Percentiles rank a stretch among this genome's conserved stretches.
These are phyloP conservation scores for Xestia c-nigrum DNA, from an alignment of 2,888 invertebrate species.

Conservation along the genomic window DNA sequence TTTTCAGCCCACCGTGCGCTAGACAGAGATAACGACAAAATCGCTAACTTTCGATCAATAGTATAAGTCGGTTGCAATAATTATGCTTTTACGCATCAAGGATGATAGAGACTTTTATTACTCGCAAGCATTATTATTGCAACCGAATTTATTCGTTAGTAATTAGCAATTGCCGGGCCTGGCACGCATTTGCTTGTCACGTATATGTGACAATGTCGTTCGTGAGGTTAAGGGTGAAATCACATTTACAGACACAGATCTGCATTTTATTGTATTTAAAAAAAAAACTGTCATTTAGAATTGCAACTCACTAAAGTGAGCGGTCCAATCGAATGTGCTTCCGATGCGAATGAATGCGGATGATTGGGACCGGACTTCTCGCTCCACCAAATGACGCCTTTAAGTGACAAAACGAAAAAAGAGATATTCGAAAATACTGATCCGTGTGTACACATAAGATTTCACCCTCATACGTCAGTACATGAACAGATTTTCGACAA, in stretches of 20 bases:
- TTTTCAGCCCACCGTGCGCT: too few relatives aligned
- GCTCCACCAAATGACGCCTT: neutral
- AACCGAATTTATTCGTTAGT: too few relatives aligned
- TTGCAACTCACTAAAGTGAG: neutral
- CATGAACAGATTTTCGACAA: conserved; percentile 36
- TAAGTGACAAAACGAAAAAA: neutral
- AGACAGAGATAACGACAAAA: too few relatives aligned
- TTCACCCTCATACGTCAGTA: conserved; percentile 1
- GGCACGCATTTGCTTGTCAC: too few relatives aligned
- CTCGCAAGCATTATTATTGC: too few relatives aligned
- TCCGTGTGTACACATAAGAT: neutral
- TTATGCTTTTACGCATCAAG: too few relatives aligned
- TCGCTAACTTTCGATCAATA: too few relatives aligned
- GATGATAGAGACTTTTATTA: too few relatives aligned
- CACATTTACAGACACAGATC: neutral
- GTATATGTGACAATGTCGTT: too few relatives aligned
- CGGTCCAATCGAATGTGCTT: neutral
- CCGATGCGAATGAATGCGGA: neutral
- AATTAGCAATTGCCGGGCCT: too few relatives aligned
- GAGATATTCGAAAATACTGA: neutral
- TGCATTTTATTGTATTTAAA: neutral
- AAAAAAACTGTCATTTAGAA: neutral
- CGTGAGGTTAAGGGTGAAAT: neutral
- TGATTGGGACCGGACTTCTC: neutral
- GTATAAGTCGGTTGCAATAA: too few relatives aligned